Evolutionary conservation across 2,888 invertebrate species (phyloP).

Genomic region (Drosophila stalkeri): DNA sequence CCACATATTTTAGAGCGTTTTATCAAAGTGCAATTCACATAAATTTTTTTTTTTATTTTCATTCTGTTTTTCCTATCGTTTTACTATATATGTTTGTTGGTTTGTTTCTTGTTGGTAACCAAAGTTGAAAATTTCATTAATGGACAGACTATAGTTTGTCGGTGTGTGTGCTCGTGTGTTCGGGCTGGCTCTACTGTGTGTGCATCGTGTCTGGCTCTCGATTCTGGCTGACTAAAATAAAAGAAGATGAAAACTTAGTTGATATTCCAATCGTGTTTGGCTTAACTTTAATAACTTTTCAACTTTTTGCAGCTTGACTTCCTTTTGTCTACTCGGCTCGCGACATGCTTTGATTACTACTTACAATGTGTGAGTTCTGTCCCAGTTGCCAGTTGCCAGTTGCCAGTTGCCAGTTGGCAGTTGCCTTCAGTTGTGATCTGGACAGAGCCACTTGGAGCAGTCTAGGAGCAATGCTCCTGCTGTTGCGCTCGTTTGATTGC

Average conservation of each 20-base stretch:
- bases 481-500: conserved; percentile 58
- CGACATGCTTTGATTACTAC: conserved; percentile 76
- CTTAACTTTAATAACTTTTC: conserved; percentile 79
- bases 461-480: conserved; percentile 4
- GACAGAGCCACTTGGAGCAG: conserved; percentile 17
- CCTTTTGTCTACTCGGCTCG: conserved; percentile 62
- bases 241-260: conserved; percentile 53
- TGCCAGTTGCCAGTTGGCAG: conserved; percentile 13
- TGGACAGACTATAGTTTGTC: conserved; percentile 4
- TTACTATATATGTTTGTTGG: neutral
- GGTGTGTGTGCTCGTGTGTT: conserved; percentile 1
- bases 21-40: conserved; percentile 27
- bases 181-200: neutral
- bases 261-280: conserved; percentile 74
- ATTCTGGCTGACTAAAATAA: conserved; percentile 11
- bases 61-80: neutral
- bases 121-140: conserved; percentile 48
- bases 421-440: conserved; percentile 1
- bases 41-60: neutral
- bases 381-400: conserved; percentile 11
- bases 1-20: conserved; percentile 25
- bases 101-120: neutral
- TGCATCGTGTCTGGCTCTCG: neutral
- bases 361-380: conserved; percentile 53
- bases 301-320: conserved; percentile 66